Base-by-base conservation (phyloP, 2,113 vertebrate species). In the Rattus rattus region DNA sequence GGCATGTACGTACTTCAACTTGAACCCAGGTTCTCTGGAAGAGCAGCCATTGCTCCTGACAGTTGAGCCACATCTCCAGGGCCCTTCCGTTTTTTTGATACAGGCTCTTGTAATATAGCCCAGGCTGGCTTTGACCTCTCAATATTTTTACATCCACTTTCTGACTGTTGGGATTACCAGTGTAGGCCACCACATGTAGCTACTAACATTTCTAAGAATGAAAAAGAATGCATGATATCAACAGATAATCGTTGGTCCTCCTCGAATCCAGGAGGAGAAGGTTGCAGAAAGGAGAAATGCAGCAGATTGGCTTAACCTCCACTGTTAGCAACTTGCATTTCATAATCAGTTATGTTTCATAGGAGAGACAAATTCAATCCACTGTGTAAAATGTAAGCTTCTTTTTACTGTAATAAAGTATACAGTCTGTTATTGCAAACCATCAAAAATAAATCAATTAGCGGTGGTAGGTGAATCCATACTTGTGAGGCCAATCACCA, bases 341-440 rank as follows among this genome's bases (percentile, higher is more conserved):
- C 47, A 93, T 26, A 80, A 90, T 65, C 20, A 96, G 26, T 89
- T 95, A 49, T 87, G 94, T 96, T 96, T 85, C 90, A 94, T 49
- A 80, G 49, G 36, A 72, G n/a, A 11, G 77, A 43, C 13, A 17
- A 61, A 88, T 88, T 28, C 24, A 89, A 19, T 20, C 28, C 65
- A 56, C 43, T 72, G 52, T 89, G 47, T 73, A 85, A 91, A 95
- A 90, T 59, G 9, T 33, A 30, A 79, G 39, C 59, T 92, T n/a
- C 2, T 70, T 90, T 90, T 88, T 87, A 54, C 70, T 91, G 6
- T 90, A 43, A 14, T 59, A 43, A 95, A 94, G 28, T 24, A 43
- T 49, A 67, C 84, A 73, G 19, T 84, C 17, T 84, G 36, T 28
- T 11, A 24, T 75, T 80, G 39, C 80, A 76, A 56, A 17, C 24